phyloP scores from a whole-genome alignment of 92 coral and sea anemone genomes.

The Parazoanthus swiftii region DNA sequence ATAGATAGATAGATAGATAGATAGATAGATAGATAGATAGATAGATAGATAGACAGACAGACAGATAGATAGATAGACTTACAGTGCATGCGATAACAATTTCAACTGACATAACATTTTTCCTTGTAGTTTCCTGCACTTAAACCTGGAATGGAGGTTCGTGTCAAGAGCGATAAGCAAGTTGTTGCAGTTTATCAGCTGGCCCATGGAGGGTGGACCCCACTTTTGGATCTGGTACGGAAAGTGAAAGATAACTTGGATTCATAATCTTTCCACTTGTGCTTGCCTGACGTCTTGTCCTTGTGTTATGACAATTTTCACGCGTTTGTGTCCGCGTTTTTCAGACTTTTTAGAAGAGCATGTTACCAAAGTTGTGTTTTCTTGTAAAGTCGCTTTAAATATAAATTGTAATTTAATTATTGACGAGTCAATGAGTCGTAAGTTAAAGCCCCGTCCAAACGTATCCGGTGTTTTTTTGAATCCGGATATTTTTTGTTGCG shows the following conservation, averaged over 20 bases:
- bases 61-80: no score
- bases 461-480: no score
- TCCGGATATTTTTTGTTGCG: no score
- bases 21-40: no score
- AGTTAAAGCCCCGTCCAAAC: no score
- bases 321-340: no score
- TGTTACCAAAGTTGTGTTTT: neutral
- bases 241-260: neutral
- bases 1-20: no score
- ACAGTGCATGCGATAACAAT: no score
- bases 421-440: no score
- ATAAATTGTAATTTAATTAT: no score
- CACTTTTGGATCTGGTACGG: constrained; percentile 27
- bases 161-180: constrained; percentile 22
- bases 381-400: neutral
- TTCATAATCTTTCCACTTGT: neutral
- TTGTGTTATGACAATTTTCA: neutral
- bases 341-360: neutral
- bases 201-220: constrained; percentile 31
- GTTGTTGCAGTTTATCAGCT: constrained; percentile 18
- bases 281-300: neutral
- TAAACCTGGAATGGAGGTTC: constrained; percentile 25
- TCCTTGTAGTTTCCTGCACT: constrained; percentile 3
- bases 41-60: no score
- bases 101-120: neutral